phyloP scores from a whole-genome alignment of 1,140 invertebrate species.

The Venustaconcha ellipsiformis region DNA sequence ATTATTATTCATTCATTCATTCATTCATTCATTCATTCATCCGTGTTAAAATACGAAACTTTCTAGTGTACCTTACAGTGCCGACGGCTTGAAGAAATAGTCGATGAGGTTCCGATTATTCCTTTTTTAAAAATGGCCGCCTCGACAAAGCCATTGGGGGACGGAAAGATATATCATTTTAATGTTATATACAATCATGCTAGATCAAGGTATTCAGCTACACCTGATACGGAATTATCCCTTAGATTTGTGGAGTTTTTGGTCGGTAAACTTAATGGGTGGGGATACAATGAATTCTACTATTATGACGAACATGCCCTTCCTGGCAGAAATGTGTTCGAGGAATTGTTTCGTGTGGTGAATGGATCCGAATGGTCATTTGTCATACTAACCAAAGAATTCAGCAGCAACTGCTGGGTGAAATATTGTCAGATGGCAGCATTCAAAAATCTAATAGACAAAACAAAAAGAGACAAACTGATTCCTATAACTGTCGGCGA shows the following conservation, averaged over 20 bases:
- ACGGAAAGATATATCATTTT: background rate
- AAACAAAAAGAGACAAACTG: background rate
- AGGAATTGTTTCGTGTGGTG: background rate
- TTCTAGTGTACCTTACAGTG: too few species aligned
- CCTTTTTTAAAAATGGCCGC: too few species aligned
- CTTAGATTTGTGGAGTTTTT: background rate
- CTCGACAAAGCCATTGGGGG: too few species aligned
- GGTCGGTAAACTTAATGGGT: background rate
- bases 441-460: background rate
- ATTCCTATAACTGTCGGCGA: background rate
- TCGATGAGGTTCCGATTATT: too few species aligned
- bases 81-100: too few species aligned
- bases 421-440: slow-evolving; percentile 1
- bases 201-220: background rate
- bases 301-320: background rate
- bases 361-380: background rate
- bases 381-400: background rate
- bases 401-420: background rate
- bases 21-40: too few species aligned
- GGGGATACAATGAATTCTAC: background rate
- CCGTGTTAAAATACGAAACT: too few species aligned
- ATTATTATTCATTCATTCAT: too few species aligned
- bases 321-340: background rate
- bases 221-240: background rate
- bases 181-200: slow-evolving; percentile 2